These are phyloP conservation scores for Hydrolagus colliei DNA, from an alignment of 2,797 vertebrate genomes.

Conservation along the genomic window DNA sequence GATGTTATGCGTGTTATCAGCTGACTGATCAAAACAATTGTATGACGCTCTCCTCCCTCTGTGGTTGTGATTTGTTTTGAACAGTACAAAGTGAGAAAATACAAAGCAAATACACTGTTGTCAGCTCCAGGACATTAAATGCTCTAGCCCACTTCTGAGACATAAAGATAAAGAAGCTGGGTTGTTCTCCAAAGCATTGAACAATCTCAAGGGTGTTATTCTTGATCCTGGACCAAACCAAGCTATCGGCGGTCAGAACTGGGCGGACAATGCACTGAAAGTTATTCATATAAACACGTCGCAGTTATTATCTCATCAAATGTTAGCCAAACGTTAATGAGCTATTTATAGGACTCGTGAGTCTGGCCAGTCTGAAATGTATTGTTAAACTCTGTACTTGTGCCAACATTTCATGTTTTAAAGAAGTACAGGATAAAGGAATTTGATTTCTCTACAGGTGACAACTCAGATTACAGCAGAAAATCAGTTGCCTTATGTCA, in stretches of 20 bases:
- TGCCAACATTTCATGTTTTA: background rate
- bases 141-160: slow-evolving; percentile 40
- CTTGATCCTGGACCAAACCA: slow-evolving; percentile 53
- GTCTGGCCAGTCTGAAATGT: slow-evolving; percentile 6
- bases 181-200: slow-evolving; percentile 41
- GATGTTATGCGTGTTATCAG: slow-evolving; percentile 40
- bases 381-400: slow-evolving; percentile 8
- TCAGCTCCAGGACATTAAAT: slow-evolving; percentile 42
- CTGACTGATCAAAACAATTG: slow-evolving; percentile 38
- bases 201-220: slow-evolving; percentile 49
- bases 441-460: background rate
- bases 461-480: background rate
- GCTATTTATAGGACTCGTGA: slow-evolving; percentile 50
- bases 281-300: slow-evolving; percentile 50
- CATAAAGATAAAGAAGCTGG: slow-evolving; percentile 46
- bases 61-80: slow-evolving; percentile 41
- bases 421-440: background rate
- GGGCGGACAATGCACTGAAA: slow-evolving; percentile 49
- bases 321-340: slow-evolving; percentile 48
- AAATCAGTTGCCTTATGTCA: too few relatives aligned
- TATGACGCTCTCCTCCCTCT: slow-evolving; percentile 43
- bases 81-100: slow-evolving; percentile 45
- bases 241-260: slow-evolving; percentile 45
- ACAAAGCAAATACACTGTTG: slow-evolving; percentile 45
- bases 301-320: slow-evolving; percentile 45